Evolutionary conservation across 2,797 vertebrate genomes (phyloP).

Genomic region (Hemibagrus guttatus): DNA sequence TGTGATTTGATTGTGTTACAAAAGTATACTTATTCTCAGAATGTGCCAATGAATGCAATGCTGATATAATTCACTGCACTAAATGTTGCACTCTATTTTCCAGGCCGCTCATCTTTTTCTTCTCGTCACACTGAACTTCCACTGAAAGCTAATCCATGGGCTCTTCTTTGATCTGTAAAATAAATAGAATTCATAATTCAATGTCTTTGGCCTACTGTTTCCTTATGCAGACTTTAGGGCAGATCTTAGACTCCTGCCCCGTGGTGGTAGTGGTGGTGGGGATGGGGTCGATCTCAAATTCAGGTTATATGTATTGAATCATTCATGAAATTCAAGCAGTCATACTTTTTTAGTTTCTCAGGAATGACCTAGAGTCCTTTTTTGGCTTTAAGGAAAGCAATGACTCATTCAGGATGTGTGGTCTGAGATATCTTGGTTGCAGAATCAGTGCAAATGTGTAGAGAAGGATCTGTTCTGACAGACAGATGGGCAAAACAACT

Average conservation of each 20-base stretch:
- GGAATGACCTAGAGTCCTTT: slow-evolving; percentile 38
- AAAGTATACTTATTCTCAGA: slow-evolving; percentile 17
- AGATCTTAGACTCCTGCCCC: slow-evolving; percentile 46
- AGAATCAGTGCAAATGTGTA: slow-evolving; percentile 56
- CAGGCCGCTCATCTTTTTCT: slow-evolving; percentile 24
- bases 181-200: slow-evolving; percentile 62
- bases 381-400: slow-evolving; percentile 29
- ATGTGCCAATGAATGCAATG: slow-evolving; percentile 28
- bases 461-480: slow-evolving; percentile 61
- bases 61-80: slow-evolving; percentile 42
- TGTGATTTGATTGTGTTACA: neutral
- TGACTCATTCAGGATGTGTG: slow-evolving; percentile 38
- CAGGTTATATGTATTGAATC: slow-evolving; percentile 62
- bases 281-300: slow-evolving; percentile 51
- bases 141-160: slow-evolving; percentile 56
- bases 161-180: slow-evolving; percentile 55
- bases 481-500: slow-evolving; percentile 51
- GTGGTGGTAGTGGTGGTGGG: slow-evolving; percentile 22
- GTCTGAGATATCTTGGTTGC: slow-evolving; percentile 60
- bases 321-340: slow-evolving; percentile 59
- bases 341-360: slow-evolving; percentile 48
- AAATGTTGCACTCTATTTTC: slow-evolving; percentile 21
- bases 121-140: slow-evolving; percentile 35
- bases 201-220: slow-evolving; percentile 52
- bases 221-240: slow-evolving; percentile 39